Conservation (phyloP, 2,113 vertebrate species). For the Polypterus bichir region DNA sequence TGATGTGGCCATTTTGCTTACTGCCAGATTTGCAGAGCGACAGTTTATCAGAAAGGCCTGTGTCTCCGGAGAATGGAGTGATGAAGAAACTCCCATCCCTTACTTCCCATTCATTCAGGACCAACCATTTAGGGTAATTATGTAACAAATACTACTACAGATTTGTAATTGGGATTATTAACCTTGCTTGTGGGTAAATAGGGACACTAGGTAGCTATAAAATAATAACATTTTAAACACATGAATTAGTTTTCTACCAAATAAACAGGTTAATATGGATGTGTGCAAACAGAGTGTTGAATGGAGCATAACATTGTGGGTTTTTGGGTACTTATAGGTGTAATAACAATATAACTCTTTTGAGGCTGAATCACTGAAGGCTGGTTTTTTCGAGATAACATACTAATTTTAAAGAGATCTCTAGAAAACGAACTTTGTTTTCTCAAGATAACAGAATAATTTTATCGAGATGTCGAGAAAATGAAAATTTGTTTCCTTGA, state of each 20-base stretch:
- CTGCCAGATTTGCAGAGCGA: constrained; percentile 74
- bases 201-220: constrained; percentile 19
- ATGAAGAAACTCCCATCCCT: constrained; percentile 72
- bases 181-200: background rate
- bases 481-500: too few species aligned
- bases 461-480: too few species aligned
- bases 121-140: constrained; percentile 90
- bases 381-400: too few species aligned
- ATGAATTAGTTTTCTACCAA: constrained; percentile 18
- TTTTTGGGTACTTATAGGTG: too few species aligned
- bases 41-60: constrained; percentile 82
- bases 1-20: constrained; percentile 88
- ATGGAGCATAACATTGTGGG: too few species aligned
- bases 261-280: too few species aligned
- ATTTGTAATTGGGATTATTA: accelerated
- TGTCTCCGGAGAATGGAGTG: constrained; percentile 76
- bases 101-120: constrained; percentile 97
- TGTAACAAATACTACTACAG: background rate
- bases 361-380: too few species aligned
- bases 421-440: too few species aligned
- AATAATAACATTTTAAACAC: constrained; percentile 24
- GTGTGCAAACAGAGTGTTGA: too few species aligned
- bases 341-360: too few species aligned
- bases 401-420: too few species aligned
- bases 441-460: too few species aligned